Evolutionary conservation across 2,888 invertebrate genomes (phyloP).

Genomic region (Steinernema carpocapsae): DNA sequence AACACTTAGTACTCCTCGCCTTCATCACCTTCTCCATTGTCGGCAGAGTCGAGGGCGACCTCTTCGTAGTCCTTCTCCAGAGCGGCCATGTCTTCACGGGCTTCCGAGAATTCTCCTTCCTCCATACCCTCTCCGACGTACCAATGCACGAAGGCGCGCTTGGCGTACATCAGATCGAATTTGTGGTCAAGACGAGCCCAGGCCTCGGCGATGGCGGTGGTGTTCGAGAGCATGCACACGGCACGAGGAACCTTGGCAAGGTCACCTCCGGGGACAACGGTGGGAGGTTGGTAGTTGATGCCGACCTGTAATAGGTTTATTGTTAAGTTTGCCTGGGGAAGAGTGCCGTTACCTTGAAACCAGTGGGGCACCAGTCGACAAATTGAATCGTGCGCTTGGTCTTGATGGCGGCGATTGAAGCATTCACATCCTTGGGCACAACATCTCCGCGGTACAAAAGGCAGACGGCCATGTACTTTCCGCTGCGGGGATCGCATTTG

Average conservation of each 20-base stretch:
- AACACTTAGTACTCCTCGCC: constrained; percentile 48
- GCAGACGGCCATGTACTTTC: constrained; percentile 70
- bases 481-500: constrained; percentile 73
- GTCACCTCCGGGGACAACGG: constrained; percentile 89
- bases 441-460: constrained; percentile 71
- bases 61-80: constrained; percentile 36
- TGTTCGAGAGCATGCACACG: constrained; percentile 86
- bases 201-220: constrained; percentile 86
- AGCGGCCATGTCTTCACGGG: constrained; percentile 56
- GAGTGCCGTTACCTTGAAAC: constrained; percentile 73
- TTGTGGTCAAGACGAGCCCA: constrained; percentile 74
- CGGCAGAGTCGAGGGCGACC: constrained; percentile 38
- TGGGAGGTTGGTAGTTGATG: constrained; percentile 76
- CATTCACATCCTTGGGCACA: constrained; percentile 65
- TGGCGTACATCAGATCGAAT: constrained; percentile 74
- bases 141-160: constrained; percentile 89
- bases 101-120: constrained; percentile 67
- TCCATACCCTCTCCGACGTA: constrained; percentile 72
- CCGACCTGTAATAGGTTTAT: constrained; percentile 70
- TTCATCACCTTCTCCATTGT: constrained; percentile 54
- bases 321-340: no score
- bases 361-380: constrained; percentile 55
- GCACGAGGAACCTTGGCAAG: constrained; percentile 78
- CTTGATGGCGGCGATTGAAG: constrained; percentile 32
- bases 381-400: constrained; percentile 45